A percentile compares a stretch with the other conserved stretches of the same genome.
phyloP scores from a whole-genome alignment of 2,797 vertebrate species.

The Enteromius paludinosus region DNA sequence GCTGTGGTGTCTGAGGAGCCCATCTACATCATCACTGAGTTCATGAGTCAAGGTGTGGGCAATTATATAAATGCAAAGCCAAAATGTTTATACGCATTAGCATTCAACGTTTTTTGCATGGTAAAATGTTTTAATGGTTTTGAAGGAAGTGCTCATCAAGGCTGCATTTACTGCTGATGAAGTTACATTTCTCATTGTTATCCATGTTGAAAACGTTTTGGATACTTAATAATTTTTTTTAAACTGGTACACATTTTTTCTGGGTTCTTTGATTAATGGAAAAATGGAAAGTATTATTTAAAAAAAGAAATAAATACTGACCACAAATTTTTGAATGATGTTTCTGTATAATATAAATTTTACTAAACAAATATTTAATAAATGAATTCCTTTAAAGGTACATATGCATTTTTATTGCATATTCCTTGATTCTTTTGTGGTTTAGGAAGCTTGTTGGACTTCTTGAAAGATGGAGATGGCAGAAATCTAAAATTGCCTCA shows the following conservation, averaged over 20 bases:
- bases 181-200: background rate
- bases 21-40: conserved; percentile 98
- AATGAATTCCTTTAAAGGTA: background rate
- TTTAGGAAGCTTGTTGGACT: conserved; percentile 94
- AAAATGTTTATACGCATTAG: background rate
- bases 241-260: background rate
- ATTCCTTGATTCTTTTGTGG: background rate
- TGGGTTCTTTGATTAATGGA: no score
- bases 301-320: background rate
- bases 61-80: no score
- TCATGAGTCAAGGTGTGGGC: conserved; percentile 90
- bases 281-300: no score
- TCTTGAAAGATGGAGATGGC: conserved; percentile 89
- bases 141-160: background rate
- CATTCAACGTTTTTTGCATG: background rate
- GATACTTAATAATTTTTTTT: background rate
- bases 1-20: conserved; percentile 97
- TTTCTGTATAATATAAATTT: background rate
- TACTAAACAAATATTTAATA: no score
- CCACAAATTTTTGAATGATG: background rate
- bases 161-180: background rate
- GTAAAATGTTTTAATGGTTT: background rate
- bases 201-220: background rate
- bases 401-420: background rate
- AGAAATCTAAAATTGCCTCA: conserved; percentile 88